Conservation (phyloP, 2,113 vertebrate genomes). For the Centropus unirufus region DNA sequence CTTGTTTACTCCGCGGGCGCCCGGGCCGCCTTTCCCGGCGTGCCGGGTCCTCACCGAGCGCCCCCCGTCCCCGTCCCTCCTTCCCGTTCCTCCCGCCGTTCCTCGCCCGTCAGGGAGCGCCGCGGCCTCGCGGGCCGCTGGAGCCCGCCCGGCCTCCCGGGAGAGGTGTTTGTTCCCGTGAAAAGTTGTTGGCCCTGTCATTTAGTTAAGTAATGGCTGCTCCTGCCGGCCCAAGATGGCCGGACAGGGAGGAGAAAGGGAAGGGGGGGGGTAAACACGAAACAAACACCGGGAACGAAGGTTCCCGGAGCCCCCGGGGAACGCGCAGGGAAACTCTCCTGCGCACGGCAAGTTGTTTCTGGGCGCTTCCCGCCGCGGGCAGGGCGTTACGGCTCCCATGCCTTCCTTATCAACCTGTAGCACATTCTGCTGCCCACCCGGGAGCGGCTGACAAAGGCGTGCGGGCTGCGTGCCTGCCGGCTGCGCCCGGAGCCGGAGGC, state of each 20-base stretch:
- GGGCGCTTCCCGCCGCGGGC: slow-evolving; percentile 20
- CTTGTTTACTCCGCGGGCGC: slow-evolving; percentile 71
- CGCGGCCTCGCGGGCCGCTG: not conserved
- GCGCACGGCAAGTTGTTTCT: slow-evolving; percentile 13
- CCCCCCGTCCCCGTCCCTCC: not conserved
- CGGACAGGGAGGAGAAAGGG: slow-evolving; percentile 79
- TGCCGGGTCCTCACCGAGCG: not conserved
- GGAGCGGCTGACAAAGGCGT: slow-evolving; percentile 73
- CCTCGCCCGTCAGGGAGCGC: not conserved
- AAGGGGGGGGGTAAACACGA: slow-evolving; percentile 74
- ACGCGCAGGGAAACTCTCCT: not conserved
- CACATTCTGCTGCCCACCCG: slow-evolving; percentile 61
- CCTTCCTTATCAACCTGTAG: slow-evolving; percentile 80
- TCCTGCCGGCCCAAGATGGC: slow-evolving; percentile 88
- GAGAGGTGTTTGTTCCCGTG: slow-evolving; percentile 58
- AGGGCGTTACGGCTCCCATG: slow-evolving; percentile 12
- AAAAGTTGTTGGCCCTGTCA: slow-evolving; percentile 81
- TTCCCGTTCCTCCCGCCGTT: not conserved
- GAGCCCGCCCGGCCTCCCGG: not conserved
- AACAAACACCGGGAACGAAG: slow-evolving; percentile 70
- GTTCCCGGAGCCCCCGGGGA: not conserved
- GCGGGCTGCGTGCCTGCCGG: slow-evolving; percentile 7
- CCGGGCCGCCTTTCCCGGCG: not conserved
- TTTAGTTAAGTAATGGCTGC: slow-evolving; percentile 89
- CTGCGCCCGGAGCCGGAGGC: no score